Conservation (phyloP, 1,140 invertebrate genomes). For the Calephelis nemesis region DNA sequence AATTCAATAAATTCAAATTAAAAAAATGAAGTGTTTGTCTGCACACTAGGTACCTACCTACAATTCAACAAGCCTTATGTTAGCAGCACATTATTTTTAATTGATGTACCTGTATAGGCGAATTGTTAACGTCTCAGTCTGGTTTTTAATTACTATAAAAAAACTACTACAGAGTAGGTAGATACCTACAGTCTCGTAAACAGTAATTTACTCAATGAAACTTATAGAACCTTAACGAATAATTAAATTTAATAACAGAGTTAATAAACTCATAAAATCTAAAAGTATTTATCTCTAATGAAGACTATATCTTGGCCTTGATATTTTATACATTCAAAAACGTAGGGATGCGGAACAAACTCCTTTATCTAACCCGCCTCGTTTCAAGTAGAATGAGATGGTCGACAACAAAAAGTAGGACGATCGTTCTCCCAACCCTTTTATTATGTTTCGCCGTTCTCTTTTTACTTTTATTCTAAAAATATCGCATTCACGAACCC, state of each 20-base stretch:
- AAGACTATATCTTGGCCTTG: slow-evolving; percentile 5
- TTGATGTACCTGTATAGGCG: no score
- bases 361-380: slow-evolving; percentile 47
- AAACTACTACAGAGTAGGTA: no score
- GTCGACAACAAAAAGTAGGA: slow-evolving; percentile 59
- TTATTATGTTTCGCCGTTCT: slow-evolving; percentile 63
- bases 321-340: slow-evolving; percentile 13
- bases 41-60: no score
- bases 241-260: not conserved
- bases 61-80: no score
- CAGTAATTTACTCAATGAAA: no score
- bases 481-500: slow-evolving; percentile 73
- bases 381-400: slow-evolving; percentile 57
- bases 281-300: not conserved
- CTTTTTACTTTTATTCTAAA: slow-evolving; percentile 76
- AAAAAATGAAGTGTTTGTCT: no score
- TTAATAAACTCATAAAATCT: slow-evolving; percentile 9
- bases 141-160: no score
- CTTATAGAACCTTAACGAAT: no score
- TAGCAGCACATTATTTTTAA: no score
- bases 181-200: no score
- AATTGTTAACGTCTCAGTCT: no score
- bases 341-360: slow-evolving; percentile 42
- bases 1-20: no score
- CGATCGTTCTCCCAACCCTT: slow-evolving; percentile 66